phyloP scores from a whole-genome alignment of 64 coral and sea anemone species.

The Stichodactyla helianthus region DNA sequence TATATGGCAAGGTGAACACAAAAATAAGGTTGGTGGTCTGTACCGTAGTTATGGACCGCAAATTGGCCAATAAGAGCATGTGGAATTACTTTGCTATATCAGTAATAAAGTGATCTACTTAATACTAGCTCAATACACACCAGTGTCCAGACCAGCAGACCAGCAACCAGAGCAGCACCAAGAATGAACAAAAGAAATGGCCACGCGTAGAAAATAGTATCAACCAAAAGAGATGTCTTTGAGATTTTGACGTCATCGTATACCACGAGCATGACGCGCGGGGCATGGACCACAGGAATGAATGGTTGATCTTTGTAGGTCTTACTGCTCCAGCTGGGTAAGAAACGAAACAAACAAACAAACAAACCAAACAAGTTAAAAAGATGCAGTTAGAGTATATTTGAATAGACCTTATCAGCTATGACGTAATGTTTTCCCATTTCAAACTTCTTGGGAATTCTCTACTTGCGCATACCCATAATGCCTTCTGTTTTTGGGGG shows the following conservation, averaged over 20 bases:
- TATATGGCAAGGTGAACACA: too few relatives aligned
- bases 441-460: too few relatives aligned
- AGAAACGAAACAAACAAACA: neutral
- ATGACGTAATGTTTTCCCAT: too few relatives aligned
- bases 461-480: too few relatives aligned
- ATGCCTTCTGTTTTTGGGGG: too few relatives aligned
- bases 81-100: too few relatives aligned
- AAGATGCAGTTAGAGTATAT: neutral
- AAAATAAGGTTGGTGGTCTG: too few relatives aligned
- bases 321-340: constrained; percentile 29
- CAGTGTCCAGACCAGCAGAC: constrained; percentile 51
- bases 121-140: constrained; percentile 13
- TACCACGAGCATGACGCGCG: constrained; percentile 38
- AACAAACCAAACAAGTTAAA: neutral
- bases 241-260: constrained; percentile 26
- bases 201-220: constrained; percentile 57
- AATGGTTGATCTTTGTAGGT: constrained; percentile 49
- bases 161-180: constrained; percentile 35
- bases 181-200: constrained; percentile 60
- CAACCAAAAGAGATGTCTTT: constrained; percentile 28
- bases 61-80: too few relatives aligned
- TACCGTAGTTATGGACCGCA: too few relatives aligned
- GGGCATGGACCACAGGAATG: constrained; percentile 40
- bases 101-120: too few relatives aligned
- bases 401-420: too few relatives aligned